Evolutionary conservation across 2,888 invertebrate species (phyloP).

Genomic region (Girardia tigrina): DNA sequence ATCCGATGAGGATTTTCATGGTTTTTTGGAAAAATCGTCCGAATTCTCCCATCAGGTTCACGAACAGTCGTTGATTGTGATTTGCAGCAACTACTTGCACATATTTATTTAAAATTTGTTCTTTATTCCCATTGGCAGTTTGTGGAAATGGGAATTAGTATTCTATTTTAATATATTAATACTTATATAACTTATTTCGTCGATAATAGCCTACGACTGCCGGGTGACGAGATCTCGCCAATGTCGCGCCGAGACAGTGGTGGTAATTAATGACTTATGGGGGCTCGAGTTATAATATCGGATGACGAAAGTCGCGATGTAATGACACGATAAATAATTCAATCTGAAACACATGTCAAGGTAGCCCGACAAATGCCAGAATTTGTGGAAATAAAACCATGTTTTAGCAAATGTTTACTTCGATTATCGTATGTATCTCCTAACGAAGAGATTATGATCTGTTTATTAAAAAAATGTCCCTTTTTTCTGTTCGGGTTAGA

Average conservation of each 20-base stretch:
- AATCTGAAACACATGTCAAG: not conserved
- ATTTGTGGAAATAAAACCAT: not conserved
- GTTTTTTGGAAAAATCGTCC: not conserved
- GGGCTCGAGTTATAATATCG: not conserved
- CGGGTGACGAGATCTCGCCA: not conserved
- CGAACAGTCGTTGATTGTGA: too few relatives aligned
- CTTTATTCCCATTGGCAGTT: not conserved
- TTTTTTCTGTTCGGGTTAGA: too few relatives aligned
- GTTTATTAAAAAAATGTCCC: not conserved
- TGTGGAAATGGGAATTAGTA: too few relatives aligned
- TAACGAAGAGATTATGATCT: not conserved
- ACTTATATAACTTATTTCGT: too few relatives aligned
- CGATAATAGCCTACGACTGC: not conserved
- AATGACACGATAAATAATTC: not conserved
- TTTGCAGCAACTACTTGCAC: not conserved
- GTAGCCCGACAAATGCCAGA: not conserved
- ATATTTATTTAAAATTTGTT: not conserved
- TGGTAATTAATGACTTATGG: not conserved
- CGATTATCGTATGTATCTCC: not conserved
- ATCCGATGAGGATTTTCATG: not conserved
- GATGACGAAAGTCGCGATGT: not conserved
- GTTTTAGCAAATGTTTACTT: not conserved
- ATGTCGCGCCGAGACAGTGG: not conserved
- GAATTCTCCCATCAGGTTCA: too few relatives aligned
- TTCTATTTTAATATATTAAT: too few relatives aligned